Percentiles rank a stretch among this genome's conserved stretches.
Conservation (phyloP, 1,140 invertebrate species). For the Drosophila lacertosa region DNA sequence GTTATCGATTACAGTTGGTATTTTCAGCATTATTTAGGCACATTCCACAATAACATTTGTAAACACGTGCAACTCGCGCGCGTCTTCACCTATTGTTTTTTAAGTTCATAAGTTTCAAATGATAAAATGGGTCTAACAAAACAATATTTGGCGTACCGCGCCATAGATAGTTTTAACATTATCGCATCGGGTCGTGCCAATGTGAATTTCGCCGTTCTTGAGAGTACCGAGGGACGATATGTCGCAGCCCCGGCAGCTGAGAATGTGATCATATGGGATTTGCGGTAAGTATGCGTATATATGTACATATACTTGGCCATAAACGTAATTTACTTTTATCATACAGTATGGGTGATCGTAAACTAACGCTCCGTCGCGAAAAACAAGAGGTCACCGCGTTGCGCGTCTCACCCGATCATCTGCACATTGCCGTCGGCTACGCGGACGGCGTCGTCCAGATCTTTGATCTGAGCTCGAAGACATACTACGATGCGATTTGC, state of each 20-base stretch:
- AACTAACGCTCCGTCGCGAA: constrained; percentile 90
- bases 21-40: constrained; percentile 30
- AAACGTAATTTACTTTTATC: background rate
- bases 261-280: constrained; percentile 97
- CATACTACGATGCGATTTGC: constrained; percentile 86
- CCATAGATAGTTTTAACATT: constrained; percentile 93
- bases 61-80: constrained; percentile 64
- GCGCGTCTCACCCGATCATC: constrained; percentile 88
- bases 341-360: constrained; percentile 91
- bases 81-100: constrained; percentile 27
- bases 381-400: constrained; percentile 91
- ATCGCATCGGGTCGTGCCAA: constrained; percentile 92
- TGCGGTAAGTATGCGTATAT: constrained; percentile 84
- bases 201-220: constrained; percentile 89
- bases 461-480: constrained; percentile 89
- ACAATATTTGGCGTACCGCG: constrained; percentile 96
- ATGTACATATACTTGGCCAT: background rate
- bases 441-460: constrained; percentile 94
- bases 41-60: constrained; percentile 29
- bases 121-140: constrained; percentile 95
- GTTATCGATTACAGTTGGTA: constrained; percentile 16
- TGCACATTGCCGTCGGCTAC: constrained; percentile 95
- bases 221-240: constrained; percentile 91
- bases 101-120: constrained; percentile 28
- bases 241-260: constrained; percentile 95